A percentile compares a stretch with the other conserved stretches of the same genome.
Conservation (phyloP, 2,888 invertebrate genomes). For the Tiphia femorata region DNA sequence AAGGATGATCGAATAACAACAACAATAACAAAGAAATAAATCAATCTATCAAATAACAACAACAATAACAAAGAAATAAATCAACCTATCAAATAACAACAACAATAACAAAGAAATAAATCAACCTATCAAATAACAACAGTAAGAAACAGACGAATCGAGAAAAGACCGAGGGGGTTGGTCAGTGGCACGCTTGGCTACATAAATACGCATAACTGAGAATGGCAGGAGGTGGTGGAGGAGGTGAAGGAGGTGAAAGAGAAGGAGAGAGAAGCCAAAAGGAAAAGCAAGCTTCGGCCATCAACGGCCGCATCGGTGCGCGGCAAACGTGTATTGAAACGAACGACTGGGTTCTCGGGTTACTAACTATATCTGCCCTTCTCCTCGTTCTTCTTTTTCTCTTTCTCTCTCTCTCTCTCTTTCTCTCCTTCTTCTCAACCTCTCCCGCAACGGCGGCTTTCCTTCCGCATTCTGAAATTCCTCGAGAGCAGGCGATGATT, state of each 20-base stretch:
- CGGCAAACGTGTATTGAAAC: slow-evolving; percentile 48
- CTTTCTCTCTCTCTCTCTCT: not conserved
- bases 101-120: no score
- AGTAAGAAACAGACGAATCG: no score
- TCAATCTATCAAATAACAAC: no score
- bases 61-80: no score
- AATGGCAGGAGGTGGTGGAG: not conserved
- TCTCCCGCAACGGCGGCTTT: slow-evolving; percentile 47
- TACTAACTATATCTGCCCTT: slow-evolving; percentile 52
- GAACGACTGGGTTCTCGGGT: slow-evolving; percentile 55
- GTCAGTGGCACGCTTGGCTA: no score
- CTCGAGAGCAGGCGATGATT: slow-evolving; percentile 54
- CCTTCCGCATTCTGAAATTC: slow-evolving; percentile 65
- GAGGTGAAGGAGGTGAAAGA: not conserved
- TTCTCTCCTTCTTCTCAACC: not conserved
- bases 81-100: no score
- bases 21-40: no score
- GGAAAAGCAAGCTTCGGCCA: slow-evolving; percentile 40
- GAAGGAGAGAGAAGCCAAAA: slow-evolving; percentile 27
- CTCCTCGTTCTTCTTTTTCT: not conserved
- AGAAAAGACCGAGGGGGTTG: no score
- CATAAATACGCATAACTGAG: no score
- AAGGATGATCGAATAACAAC: no score
- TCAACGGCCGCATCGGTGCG: slow-evolving; percentile 44
- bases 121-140: no score